Conservation (phyloP, 2,797 vertebrate species). For the Gila robusta region DNA sequence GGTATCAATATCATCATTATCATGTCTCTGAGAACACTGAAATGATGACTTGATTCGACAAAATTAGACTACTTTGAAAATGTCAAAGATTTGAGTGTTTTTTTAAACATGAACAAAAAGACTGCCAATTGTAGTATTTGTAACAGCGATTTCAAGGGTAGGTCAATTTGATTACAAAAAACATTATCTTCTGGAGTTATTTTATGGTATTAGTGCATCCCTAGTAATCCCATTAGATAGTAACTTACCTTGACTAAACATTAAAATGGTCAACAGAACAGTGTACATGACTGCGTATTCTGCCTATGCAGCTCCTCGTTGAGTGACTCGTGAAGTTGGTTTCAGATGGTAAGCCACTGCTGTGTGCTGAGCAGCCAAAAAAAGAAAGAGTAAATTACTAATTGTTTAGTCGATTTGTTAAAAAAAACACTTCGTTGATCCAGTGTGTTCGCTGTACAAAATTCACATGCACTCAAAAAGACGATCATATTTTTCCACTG, state of each 20-base stretch:
- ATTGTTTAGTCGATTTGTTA: neutral
- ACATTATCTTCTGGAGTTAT: neutral
- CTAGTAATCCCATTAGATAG: neutral
- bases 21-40: neutral
- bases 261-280: conserved; percentile 32
- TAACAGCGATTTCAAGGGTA: neutral
- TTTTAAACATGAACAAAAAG: neutral
- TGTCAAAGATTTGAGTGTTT: neutral
- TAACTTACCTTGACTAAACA: conserved; percentile 59
- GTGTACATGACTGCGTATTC: conserved; percentile 42
- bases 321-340: neutral
- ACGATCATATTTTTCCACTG: neutral
- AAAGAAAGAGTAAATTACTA: neutral
- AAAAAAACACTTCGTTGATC: neutral
- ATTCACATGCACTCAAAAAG: neutral
- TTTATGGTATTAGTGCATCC: neutral
- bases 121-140: neutral
- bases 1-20: neutral
- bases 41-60: neutral
- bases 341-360: neutral
- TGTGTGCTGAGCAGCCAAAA: neutral
- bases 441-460: neutral
- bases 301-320: neutral
- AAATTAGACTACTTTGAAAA: neutral
- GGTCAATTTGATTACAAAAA: neutral